phyloP scores from a whole-genome alignment of 2,888 invertebrate genomes.

The Cephus rjabovi region DNA sequence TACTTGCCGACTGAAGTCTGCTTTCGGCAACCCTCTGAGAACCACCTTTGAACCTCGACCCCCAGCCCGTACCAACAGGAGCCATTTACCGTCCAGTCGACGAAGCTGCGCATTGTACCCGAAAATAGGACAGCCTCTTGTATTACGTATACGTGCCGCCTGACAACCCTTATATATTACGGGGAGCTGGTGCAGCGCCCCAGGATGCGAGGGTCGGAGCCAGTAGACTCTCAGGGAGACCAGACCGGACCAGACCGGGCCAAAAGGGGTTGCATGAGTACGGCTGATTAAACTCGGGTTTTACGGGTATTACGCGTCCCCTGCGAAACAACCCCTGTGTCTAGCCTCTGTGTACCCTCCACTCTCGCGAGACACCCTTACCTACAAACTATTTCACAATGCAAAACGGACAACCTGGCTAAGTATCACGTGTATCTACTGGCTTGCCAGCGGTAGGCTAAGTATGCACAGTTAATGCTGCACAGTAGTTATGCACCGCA shows the following conservation, averaged over 20 bases:
- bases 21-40: neutral
- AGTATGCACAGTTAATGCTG: neutral
- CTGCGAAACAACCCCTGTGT: slow-evolving; percentile 24
- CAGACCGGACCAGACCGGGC: neutral
- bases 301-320: slow-evolving; percentile 46
- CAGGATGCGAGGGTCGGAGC: neutral
- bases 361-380: neutral
- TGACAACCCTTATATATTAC: neutral
- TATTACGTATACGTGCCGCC: neutral
- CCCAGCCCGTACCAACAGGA: neutral
- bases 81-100: neutral
- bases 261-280: slow-evolving; percentile 9
- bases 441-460: neutral
- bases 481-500: neutral
- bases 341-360: slow-evolving; percentile 7
- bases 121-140: neutral
- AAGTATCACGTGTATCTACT: neutral
- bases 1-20: neutral
- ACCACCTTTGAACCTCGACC: neutral
- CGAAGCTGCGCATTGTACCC: neutral
- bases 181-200: neutral
- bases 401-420: neutral
- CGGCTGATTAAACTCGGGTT: slow-evolving; percentile 50
- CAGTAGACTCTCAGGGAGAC: neutral
- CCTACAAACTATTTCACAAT: neutral